Base-by-base conservation (phyloP, 2,797 vertebrate species). In the Chelonia mydas region DNA sequence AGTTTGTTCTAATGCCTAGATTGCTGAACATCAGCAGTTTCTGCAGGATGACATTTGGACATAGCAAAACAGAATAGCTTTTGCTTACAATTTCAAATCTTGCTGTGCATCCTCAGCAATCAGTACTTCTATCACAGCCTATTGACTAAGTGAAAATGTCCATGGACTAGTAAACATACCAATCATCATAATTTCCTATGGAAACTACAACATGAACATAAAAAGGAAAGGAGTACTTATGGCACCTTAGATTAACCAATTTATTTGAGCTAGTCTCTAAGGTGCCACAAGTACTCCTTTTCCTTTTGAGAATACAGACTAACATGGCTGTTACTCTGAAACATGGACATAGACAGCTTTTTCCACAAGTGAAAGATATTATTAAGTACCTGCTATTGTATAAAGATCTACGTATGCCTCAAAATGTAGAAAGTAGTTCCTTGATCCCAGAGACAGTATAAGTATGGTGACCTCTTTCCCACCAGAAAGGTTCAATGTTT, bases 81-180 rank as follows among this genome's bases (percentile, higher is more conserved):
- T 95, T 97, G 98, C 97, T 97, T 98, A 98, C 97, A 97, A 94
- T 96, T 98, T 96, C 96, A 98, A 97, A 97, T 96, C 95, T 96
- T 98, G 97, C 98, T 97, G 96, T 97, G 98, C 97, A 96, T 97
- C 97, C 98, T 98, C 96, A 97, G 97, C 97, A 97, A 97, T 96
- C 77, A 95, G 96, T 93, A 95, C 93, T 94, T 97, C 95, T 96
- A 97, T 92, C 95, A 95, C 90, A 92, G 82, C 95, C 97, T 97
- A 98, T 98, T 98, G 98, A 98, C 97, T 81, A 95, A 93, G 96
- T 94, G 81, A 97, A 97, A 96, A 92, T 89, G 96, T 88, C 90
- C 93, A 87, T 93, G 91, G 94, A 81, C 88, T 90, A 90, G 90
- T 96, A 96, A 95, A 96, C 93, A 95, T 93, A 95, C 87, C 65